Percentiles rank a stretch among this genome's conserved stretches.
phyloP scores from a whole-genome alignment of 2,797 vertebrate species.

The Chaenodraco wilsoni region DNA sequence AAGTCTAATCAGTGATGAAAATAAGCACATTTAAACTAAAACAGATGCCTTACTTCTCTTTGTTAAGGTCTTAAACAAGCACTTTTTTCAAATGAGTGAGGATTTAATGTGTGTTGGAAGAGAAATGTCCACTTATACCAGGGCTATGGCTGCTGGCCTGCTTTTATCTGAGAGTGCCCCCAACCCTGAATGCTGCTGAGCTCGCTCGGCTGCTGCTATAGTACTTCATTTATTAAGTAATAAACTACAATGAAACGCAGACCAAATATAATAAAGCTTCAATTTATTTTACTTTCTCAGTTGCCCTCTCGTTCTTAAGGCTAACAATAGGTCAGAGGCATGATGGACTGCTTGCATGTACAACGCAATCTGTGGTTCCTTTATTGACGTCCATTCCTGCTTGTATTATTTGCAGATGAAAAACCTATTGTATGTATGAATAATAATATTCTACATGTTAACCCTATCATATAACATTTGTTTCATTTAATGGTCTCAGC shows the following conservation, averaged over 20 bases:
- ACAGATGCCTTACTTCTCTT: not conserved
- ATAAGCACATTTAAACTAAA: not conserved
- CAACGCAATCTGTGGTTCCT: constrained; percentile 38
- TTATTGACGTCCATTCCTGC: constrained; percentile 57
- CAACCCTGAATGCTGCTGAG: not conserved
- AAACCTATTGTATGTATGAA: constrained; percentile 70
- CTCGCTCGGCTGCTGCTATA: constrained; percentile 12
- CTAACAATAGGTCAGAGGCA: constrained; percentile 22
- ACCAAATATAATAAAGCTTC: constrained; percentile 12
- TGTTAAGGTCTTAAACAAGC: not conserved
- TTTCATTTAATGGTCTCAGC: constrained; percentile 77
- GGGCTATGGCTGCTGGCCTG: not conserved
- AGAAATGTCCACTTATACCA: not conserved
- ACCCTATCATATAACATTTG: constrained; percentile 72
- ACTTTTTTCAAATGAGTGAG: not conserved
- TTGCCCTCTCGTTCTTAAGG: not conserved
- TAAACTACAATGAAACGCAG: constrained; percentile 11
- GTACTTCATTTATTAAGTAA: not conserved
- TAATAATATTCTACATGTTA: constrained; percentile 77
- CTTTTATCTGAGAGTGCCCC: not conserved
- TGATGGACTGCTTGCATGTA: constrained; percentile 37
- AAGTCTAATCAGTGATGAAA: not conserved
- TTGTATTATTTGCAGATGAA: constrained; percentile 70
- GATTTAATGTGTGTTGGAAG: not conserved
- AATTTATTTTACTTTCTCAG: constrained; percentile 1